Base-by-base conservation (phyloP, 2,888 invertebrate genomes). In the Timandra comae region DNA sequence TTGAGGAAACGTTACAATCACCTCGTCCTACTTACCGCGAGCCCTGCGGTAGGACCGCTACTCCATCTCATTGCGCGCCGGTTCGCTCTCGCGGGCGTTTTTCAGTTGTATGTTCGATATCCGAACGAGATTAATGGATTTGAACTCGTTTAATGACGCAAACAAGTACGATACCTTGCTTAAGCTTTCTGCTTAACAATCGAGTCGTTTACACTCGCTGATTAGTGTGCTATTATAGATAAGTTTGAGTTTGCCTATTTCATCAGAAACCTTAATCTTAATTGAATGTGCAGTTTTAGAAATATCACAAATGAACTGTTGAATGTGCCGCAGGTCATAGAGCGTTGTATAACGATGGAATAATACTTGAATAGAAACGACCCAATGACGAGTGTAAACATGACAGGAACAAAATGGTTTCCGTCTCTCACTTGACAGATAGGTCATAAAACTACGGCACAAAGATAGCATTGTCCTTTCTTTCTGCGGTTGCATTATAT, bases 401-500 rank as follows among this genome's bases (percentile, higher is more conserved):
- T 68, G 74, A 64, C 72, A 74, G 68, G 62, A 64, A 72, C 71
- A 65, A 73, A 79, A 76, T 74, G 64, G 69, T 59, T 55, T 61
- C 60, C 49, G 60, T 63, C 58, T 63, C 58, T 16, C 16, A 60
- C 66, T 64, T 73, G 70, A 75, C 61, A 62, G 74, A 79, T 78
- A 66, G 73, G 52, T 63, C 58, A 64, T 74, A 74, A 74, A 76
- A 51, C 58, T 49, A 43, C 16, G 3, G 16, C 16, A 16, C 1
- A 16, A 16, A 16, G 55, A 59, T 56, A 51, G 63, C 66, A 63
- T 59, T 51, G 53, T 57, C 65, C 55, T 52, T 46, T 45, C 52
- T 50, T 53, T n/a, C n/a, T n/a, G n/a, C n/a, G n/a, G n/a, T 54
- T 3, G 16, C 16, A 16, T 5, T 16, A 16, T 16, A 16, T 16